Conservation (phyloP, 2,113 vertebrate species). For the Phyllostomus hastatus region DNA sequence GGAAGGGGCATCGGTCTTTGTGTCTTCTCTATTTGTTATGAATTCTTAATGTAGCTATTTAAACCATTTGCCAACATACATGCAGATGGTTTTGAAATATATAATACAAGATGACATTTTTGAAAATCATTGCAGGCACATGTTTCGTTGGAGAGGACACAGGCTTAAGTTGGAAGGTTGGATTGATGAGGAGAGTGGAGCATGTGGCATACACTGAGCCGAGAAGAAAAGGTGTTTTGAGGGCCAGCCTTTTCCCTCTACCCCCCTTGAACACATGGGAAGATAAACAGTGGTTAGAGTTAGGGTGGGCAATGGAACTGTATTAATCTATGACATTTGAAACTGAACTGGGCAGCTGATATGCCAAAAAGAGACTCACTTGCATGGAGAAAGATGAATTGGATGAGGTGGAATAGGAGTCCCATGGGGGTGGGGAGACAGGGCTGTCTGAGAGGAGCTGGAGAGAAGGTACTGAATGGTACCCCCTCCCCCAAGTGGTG, state of each 20-base stretch:
- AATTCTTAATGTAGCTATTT: neutral
- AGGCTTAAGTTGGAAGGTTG: neutral
- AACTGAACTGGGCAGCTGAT: neutral
- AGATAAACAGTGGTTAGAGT: neutral
- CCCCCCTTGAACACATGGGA: neutral
- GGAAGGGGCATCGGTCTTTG: neutral
- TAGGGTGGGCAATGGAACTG: neutral
- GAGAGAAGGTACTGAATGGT: neutral
- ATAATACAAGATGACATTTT: neutral
- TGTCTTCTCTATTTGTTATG: neutral
- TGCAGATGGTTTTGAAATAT: neutral
- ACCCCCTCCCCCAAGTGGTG: no score
- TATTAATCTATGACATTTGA: neutral
- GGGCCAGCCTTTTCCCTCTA: neutral
- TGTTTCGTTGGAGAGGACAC: neutral
- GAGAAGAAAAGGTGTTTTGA: neutral
- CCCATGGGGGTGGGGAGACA: rapidly evolving
- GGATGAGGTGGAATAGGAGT: neutral
- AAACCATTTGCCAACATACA: neutral
- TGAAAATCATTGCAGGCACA: neutral
- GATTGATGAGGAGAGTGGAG: neutral
- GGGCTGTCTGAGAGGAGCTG: neutral
- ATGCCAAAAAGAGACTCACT: neutral
- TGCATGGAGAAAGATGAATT: neutral
- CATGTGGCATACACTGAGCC: neutral